Base-by-base conservation (phyloP, 2,113 vertebrate species). In the Erythrolamprus reginae region DNA sequence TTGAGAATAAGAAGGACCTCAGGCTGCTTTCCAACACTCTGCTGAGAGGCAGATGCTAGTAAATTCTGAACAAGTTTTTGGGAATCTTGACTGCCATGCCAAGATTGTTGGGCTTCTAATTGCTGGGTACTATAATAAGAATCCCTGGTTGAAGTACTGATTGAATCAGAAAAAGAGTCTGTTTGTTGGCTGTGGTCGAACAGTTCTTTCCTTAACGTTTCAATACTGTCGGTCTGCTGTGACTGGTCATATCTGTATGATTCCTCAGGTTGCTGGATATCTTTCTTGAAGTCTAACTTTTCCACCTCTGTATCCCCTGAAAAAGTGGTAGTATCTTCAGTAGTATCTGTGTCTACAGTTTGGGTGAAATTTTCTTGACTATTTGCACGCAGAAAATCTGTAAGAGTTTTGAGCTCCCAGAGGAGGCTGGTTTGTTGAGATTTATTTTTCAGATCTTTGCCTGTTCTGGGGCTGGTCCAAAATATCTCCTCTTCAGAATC, bases 341-440 rank as follows among this genome's bases (percentile, higher is more conserved):
- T 87, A 3, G 3, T 82, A 23, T 82, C 85, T 1, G 21, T 58
- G 28, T 88, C 85, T 24, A 21, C 0, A 1, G 10, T 3, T 3
- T 50, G 48, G 70, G 21, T n/a, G 12, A 84, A 24, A 2, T 86
- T 51, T 1, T 61, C 86, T 51, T 88, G 77, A 15, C 53, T 87
- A 1, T 77, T 61, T 0, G 77, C 50, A 3, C 28, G 33, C 70
- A 91, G 53, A 26, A 88, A 51, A 19, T 91, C 90, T 0, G 86
- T 84, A n/a, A 91, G 90, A 1, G 53, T 61, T 51, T 84, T 84
- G 7, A 61, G 45, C 38, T 91, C 86, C 90, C 90, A 91, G 12
- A 91, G 13, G 8, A 88, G 1, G 28, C 90, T 91, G 4, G 90
- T 91, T 42, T 91, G 90, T 21, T 91, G 90, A n/a, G 53, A 2